Conservation (phyloP, 2,797 vertebrate species). For the Thripadectes ignobilis region DNA sequence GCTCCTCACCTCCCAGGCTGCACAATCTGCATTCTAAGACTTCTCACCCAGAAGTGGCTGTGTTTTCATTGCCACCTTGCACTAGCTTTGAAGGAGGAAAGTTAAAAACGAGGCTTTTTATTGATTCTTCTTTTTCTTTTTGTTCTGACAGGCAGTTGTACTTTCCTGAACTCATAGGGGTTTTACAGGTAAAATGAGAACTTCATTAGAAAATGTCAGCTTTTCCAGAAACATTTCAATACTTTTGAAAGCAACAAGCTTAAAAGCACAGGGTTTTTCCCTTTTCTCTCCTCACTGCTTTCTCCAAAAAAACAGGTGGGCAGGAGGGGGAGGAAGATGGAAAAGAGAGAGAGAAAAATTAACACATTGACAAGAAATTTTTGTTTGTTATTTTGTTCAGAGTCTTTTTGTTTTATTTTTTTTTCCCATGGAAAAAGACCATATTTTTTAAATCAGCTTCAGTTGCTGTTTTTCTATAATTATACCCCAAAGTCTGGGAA, state of each 20-base stretch:
- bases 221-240: not conserved
- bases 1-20: not conserved
- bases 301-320: slow-evolving; percentile 3
- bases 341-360: not conserved
- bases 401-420: not conserved
- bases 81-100: not conserved
- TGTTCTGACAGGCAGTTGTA: not conserved
- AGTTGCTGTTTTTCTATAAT: slow-evolving; percentile 41
- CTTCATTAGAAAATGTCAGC: slow-evolving; percentile 13
- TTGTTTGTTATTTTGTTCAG: not conserved
- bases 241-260: slow-evolving; percentile 10
- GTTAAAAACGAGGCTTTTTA: not conserved
- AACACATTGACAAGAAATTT: not conserved
- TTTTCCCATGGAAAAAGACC: not conserved
- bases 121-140: not conserved
- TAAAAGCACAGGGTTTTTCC: not conserved
- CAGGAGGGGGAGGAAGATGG: not conserved
- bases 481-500: slow-evolving; percentile 52
- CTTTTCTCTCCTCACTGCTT: not conserved
- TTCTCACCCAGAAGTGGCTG: not conserved
- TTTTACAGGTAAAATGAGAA: slow-evolving; percentile 2
- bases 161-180: not conserved
- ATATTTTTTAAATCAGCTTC: not conserved
- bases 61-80: not conserved
- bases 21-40: not conserved